Percentiles rank a stretch among this genome's conserved stretches.
These are phyloP conservation scores for Oryzias curvinotus DNA, from an alignment of 2,113 vertebrate species.

Conservation along the genomic window DNA sequence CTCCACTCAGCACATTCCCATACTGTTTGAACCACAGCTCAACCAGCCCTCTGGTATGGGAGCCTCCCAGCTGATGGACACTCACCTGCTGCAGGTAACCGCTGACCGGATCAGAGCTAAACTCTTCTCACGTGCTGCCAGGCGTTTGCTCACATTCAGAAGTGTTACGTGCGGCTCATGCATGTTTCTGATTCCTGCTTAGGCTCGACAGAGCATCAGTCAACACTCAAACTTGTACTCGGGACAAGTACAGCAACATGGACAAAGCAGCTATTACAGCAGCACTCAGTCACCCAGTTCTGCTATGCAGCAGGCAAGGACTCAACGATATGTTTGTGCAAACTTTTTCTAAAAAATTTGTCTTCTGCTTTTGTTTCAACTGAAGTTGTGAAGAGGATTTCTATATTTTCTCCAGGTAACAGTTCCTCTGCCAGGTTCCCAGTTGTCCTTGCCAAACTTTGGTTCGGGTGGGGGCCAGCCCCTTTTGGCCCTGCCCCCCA, in stretches of 20 bases:
- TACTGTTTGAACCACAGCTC: conserved; percentile 94
- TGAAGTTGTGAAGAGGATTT: neutral
- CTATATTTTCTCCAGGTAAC: conserved; percentile 80
- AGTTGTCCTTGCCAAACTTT: conserved; percentile 91
- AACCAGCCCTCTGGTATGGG: conserved; percentile 93
- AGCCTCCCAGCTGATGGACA: conserved; percentile 94
- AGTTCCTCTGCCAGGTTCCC: conserved; percentile 89
- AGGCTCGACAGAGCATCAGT: conserved; percentile 95
- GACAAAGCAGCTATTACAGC: conserved; percentile 96
- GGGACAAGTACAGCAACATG: conserved; percentile 93
- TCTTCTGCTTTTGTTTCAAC: neutral
- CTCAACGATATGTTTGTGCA: neutral
- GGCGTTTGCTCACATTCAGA: neutral
- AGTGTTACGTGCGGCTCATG: accelerated
- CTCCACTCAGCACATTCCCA: conserved; percentile 94
- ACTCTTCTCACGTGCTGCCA: too few relatives aligned
- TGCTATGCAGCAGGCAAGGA: conserved; percentile 92
- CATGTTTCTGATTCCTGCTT: conserved; percentile 34
- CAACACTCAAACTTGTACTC: conserved; percentile 97
- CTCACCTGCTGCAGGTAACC: conserved; percentile 92
- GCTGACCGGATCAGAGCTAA: neutral
- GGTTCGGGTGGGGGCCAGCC: conserved; percentile 92
- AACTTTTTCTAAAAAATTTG: neutral
- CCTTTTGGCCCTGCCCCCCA: conserved; percentile 90
- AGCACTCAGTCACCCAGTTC: conserved; percentile 91